phyloP scores from a whole-genome alignment of 2,113 vertebrate genomes.

The Coracopsis vasa region DNA sequence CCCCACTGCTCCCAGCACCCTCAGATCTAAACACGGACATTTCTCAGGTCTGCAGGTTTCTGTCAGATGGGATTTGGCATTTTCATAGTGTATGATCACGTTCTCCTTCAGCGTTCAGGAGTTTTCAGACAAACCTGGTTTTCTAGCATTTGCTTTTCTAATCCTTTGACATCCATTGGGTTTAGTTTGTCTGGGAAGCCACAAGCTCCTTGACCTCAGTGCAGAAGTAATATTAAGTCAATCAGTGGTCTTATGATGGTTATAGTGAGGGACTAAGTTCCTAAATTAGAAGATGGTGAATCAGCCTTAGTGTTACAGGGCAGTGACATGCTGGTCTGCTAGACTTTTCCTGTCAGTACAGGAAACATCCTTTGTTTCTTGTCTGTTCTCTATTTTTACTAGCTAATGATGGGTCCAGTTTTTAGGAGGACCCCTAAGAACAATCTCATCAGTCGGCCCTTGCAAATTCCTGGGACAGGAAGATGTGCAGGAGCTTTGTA shows the following conservation, averaged over 20 bases:
- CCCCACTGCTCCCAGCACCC: not conserved
- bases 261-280: not conserved
- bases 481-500: not conserved
- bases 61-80: not conserved
- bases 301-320: not conserved
- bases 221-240: not conserved
- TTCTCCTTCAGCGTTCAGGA: not conserved
- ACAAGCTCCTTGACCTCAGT: slow-evolving; percentile 15
- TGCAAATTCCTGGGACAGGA: not conserved
- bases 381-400: not conserved
- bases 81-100: not conserved
- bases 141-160: slow-evolving; percentile 10
- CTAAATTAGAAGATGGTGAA: not conserved
- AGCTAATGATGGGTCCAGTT: not conserved
- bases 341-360: not conserved
- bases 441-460: not conserved
- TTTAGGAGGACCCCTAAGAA: not conserved
- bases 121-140: not conserved
- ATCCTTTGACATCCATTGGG: not conserved
- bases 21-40: not conserved
- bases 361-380: not conserved
- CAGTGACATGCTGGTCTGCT: not conserved
- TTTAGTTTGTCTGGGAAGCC: slow-evolving; percentile 8
- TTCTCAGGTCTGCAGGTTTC: not conserved
- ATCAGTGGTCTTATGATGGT: not conserved